Evolutionary conservation across 2,888 invertebrate species (phyloP).

Genomic region (Lasioglossum marginatum): DNA sequence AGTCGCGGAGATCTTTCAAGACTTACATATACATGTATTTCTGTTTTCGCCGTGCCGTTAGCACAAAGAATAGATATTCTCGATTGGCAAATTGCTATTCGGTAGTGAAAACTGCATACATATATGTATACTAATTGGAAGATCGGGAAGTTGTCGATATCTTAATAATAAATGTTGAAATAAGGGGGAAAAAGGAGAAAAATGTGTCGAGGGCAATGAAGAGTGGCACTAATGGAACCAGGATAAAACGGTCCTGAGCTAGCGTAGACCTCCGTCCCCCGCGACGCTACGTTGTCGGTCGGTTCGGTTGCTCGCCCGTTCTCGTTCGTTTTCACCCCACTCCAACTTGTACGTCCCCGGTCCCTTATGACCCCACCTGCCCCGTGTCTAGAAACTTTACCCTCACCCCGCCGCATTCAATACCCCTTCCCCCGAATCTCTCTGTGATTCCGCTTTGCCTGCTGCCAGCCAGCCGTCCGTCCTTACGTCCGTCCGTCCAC

Average conservation of each 20-base stretch:
- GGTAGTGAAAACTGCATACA: neutral
- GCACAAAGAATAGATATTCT: slow-evolving; percentile 5
- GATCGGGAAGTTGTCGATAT: neutral
- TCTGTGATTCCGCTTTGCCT: slow-evolving; percentile 73
- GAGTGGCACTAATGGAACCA: slow-evolving; percentile 48
- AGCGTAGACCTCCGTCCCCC: slow-evolving; percentile 76
- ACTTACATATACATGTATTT: slow-evolving; percentile 29
- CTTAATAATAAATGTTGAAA: neutral
- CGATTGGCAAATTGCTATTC: neutral
- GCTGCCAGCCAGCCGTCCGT: slow-evolving; percentile 79
- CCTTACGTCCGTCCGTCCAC: slow-evolving; percentile 80
- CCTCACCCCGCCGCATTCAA: slow-evolving; percentile 67
- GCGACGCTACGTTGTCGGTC: slow-evolving; percentile 67
- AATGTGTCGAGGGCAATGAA: slow-evolving; percentile 6
- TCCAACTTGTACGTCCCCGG: slow-evolving; percentile 45
- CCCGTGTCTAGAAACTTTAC: slow-evolving; percentile 62
- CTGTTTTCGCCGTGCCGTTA: slow-evolving; percentile 45
- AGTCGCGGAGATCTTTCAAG: slow-evolving; percentile 68
- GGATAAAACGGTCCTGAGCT: slow-evolving; percentile 75
- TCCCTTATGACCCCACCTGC: slow-evolving; percentile 60
- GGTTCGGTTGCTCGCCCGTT: slow-evolving; percentile 60
- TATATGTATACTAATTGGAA: neutral
- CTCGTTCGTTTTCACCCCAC: slow-evolving; percentile 62
- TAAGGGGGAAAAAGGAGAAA: neutral
- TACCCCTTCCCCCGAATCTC: slow-evolving; percentile 66